A percentile compares a stretch with the other conserved stretches of the same genome.
Conservation (phyloP, 2,888 invertebrate genomes). For the Cistogaster globosa region DNA sequence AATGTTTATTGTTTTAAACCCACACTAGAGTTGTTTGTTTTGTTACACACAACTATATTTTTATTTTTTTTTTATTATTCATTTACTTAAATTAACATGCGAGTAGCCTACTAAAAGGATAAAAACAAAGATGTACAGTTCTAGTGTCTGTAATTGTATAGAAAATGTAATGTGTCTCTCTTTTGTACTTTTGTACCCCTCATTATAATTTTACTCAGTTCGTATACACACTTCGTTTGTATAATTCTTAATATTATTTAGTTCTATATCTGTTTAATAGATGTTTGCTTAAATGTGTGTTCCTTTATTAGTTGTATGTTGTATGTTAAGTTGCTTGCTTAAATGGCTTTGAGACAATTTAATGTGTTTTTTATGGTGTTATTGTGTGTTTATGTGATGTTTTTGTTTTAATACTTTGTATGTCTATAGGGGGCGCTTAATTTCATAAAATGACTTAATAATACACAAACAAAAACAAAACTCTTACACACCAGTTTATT, state of each 20-base stretch:
- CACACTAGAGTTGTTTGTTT: conserved; percentile 57
- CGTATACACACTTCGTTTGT: conserved; percentile 15
- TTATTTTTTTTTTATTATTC: conserved; percentile 1
- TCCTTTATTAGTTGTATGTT: conserved; percentile 11
- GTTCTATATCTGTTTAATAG: background rate
- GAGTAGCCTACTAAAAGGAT: conserved; percentile 42
- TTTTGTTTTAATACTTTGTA: conserved; percentile 43
- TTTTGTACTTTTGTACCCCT: conserved; percentile 20
- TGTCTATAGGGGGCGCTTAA: conserved; percentile 69
- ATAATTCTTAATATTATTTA: background rate
- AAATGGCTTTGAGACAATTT: conserved; percentile 67
- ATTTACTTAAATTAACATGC: conserved; percentile 26
- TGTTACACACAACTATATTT: conserved; percentile 33
- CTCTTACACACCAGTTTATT: background rate
- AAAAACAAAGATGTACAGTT: conserved; percentile 4
- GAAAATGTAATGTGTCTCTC: conserved; percentile 48
- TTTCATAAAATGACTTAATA: conserved; percentile 37
- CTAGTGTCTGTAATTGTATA: conserved; percentile 13
- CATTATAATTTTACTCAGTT: conserved; percentile 61
- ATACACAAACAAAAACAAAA: background rate
- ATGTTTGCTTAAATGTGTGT: conserved; percentile 10
- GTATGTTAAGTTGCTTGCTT: conserved; percentile 53
- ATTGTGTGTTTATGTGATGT: conserved; percentile 50
- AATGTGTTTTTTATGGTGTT: conserved; percentile 69
- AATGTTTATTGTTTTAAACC: conserved; percentile 63